phyloP scores from a whole-genome alignment of 2,888 invertebrate genomes.

The Petrolisthes manimaculis region DNA sequence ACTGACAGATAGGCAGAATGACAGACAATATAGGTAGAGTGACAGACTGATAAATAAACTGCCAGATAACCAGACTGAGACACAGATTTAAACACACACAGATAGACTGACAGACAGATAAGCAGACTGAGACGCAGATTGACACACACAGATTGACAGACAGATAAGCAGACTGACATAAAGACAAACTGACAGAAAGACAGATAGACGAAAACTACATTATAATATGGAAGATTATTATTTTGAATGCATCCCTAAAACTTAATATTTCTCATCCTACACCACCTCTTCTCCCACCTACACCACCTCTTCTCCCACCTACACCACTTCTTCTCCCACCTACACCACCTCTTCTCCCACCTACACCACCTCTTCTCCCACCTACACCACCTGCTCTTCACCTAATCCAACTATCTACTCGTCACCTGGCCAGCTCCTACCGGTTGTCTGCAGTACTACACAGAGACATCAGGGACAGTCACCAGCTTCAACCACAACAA shows the following conservation, averaged over 20 bases:
- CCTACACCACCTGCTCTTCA: background rate
- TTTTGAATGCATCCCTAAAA: too few species aligned
- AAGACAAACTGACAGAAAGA: background rate
- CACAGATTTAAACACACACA: constrained; percentile 5
- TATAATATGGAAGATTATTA: too few species aligned
- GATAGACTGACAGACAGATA: background rate
- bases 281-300: background rate
- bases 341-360: background rate
- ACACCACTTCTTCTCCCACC: background rate
- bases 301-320: background rate
- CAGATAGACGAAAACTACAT: background rate
- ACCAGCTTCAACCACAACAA: constrained; percentile 52
- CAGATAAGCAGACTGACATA: background rate
- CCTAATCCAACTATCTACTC: background rate
- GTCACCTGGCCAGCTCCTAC: constrained; percentile 40
- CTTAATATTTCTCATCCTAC: background rate
- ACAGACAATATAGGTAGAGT: background rate
- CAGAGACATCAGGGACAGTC: constrained; percentile 57
- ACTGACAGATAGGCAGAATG: background rate
- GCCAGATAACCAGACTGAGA: background rate
- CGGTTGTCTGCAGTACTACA: constrained; percentile 62
- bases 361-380: background rate
- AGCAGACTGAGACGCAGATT: background rate
- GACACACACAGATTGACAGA: background rate
- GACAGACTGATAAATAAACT: background rate